These are phyloP conservation scores for Phrynocephalus vlangalii DNA, from an alignment of 2,797 vertebrate genomes.

Conservation along the genomic window DNA sequence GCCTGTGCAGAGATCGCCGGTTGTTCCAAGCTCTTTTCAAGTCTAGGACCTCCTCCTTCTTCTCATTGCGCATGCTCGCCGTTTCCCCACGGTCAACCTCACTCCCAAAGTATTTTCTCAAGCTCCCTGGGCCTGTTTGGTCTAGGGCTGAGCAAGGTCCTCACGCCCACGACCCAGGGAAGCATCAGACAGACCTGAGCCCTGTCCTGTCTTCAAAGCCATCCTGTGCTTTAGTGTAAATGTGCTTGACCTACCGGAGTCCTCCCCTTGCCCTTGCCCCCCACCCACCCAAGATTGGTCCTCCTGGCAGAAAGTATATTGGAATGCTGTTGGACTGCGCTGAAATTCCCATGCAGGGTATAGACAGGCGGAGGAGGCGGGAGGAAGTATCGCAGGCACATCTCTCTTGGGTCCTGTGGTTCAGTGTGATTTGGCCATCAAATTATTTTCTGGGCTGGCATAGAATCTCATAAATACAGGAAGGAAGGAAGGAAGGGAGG, in stretches of 20 bases:
- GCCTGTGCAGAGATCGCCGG: too few species aligned
- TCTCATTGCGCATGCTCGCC: too few species aligned
- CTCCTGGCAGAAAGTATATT: neutral
- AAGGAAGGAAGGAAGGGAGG: too few species aligned
- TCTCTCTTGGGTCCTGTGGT: neutral
- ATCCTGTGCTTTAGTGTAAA: neutral
- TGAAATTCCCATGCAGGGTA: neutral
- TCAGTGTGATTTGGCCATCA: neutral
- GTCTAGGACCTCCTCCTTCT: too few species aligned
- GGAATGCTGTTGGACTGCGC: too few species aligned
- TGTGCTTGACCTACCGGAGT: neutral
- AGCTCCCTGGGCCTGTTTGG: neutral
- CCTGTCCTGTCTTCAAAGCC: neutral
- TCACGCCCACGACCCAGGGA: neutral
- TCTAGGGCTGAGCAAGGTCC: neutral
- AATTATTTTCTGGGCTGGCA: too few species aligned
- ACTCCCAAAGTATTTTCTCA: neutral
- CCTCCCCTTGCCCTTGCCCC: too few species aligned
- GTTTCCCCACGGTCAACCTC: too few species aligned
- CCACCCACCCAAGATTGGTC: neutral
- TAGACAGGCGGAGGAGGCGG: neutral
- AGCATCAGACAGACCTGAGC: neutral
- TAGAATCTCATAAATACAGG: too few species aligned
- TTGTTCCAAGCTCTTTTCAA: too few species aligned
- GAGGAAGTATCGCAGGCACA: too few species aligned